These are phyloP conservation scores for Hemicrepidius hirtus DNA, from an alignment of 2,888 invertebrate species.

Conservation along the genomic window DNA sequence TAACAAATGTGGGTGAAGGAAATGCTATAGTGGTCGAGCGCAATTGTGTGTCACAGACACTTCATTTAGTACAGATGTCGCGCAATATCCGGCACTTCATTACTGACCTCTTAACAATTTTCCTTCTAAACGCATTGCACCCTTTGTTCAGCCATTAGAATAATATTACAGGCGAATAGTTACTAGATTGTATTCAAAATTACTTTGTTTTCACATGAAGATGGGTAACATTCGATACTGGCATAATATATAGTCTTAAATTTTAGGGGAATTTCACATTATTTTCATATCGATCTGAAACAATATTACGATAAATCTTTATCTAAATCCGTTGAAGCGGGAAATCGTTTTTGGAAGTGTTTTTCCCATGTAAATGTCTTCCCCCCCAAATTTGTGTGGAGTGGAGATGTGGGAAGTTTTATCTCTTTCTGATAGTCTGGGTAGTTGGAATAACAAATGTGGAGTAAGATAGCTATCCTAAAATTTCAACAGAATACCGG, in stretches of 20 bases:
- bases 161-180: conserved; percentile 15
- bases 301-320: conserved; percentile 21
- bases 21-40: conserved; percentile 33
- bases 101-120: conserved; percentile 35
- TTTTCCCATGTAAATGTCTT: conserved; percentile 32
- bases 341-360: conserved; percentile 28
- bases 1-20: conserved; percentile 27
- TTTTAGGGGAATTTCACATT: not conserved
- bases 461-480: conserved; percentile 36
- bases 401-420: conserved; percentile 33
- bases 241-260: no score
- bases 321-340: conserved; percentile 30
- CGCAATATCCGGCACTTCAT: conserved; percentile 39
- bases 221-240: no score
- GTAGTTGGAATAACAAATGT: conserved; percentile 40
- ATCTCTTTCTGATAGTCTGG: conserved; percentile 38
- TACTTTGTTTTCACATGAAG: not conserved
- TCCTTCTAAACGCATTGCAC: conserved; percentile 17
- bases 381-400: conserved; percentile 26
- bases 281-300: conserved; percentile 6
- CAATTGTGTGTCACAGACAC: conserved; percentile 32
- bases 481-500: conserved; percentile 39
- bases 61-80: conserved; percentile 39
- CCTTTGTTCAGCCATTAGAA: conserved; percentile 22
- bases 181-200: conserved; percentile 1